Evolutionary conservation across 2,888 invertebrate genomes (phyloP), one percentile per base, ranked within the genome.

Genomic region (Dromius quadrimaculatus): DNA sequence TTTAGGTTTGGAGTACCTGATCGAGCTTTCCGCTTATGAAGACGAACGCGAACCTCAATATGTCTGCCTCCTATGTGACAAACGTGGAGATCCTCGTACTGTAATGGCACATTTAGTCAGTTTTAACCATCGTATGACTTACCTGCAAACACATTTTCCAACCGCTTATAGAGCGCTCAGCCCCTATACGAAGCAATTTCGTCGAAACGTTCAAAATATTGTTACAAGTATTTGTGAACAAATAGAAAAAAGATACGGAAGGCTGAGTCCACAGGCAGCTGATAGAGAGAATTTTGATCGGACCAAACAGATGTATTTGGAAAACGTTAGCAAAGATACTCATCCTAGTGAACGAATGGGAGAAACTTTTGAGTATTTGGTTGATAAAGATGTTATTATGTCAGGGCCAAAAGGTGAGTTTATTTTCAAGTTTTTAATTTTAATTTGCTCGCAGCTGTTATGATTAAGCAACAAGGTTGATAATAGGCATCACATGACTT

Each of bases 21-120:
- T 94, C 45, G 94, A 94, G 81, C 81, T 93, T 75, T 84, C 86
- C 32, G 87, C 90, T 62, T 88, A 88, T 77, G 82, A 88, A 76
- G 82, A 85, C 4, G 87, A 88, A 73, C 85, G 87, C 77, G 92
- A 92, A 80, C 91, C 92, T 0, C 83, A 87, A 61, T 94, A 94
- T 81, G 84, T 89, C 61, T 94, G 94, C 82, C 86, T 91, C 74
- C 84, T 94, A 72, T 94, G 94, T 81, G 87, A 88, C 77, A 93
- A 92, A 81, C 89, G 90, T 75, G 92, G 93, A 36, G 91, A 92
- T 79, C 90, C 90, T 20, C 87, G 91, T 47, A 92, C 92, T 61
- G 92, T 93, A 74, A 85, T 93, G 80, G 88, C 89, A 73, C 94
- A 94, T 81, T 85, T 93, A 78, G 89, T 90, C 15, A 92, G 92